Conservation (phyloP, 2,113 vertebrate species). For the Bombycilla garrulus region DNA sequence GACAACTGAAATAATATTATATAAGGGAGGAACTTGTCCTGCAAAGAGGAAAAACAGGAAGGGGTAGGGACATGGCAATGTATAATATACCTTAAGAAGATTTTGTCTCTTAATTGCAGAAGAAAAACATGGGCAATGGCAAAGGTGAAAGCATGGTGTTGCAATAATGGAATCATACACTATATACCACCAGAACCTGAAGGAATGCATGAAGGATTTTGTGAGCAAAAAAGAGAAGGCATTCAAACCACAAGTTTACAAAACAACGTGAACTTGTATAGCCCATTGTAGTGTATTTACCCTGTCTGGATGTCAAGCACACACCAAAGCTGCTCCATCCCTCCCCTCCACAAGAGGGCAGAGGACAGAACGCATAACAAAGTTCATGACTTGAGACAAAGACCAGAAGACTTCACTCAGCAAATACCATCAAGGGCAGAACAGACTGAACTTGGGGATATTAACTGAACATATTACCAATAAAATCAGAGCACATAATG, state of each 20-base stretch:
- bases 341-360: not conserved
- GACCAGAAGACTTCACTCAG: not conserved
- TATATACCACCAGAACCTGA: not conserved
- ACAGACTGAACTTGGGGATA: not conserved
- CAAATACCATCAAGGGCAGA: not conserved
- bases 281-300: fast-evolving
- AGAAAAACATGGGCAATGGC: not conserved
- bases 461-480: not conserved
- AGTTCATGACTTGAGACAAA: not conserved
- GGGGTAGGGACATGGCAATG: not conserved
- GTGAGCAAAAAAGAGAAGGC: not conserved
- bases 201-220: not conserved
- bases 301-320: not conserved
- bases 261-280: not conserved
- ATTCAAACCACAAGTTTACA: not conserved
- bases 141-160: not conserved
- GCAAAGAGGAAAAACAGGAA: not conserved
- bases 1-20: not conserved
- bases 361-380: not conserved
- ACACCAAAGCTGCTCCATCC: not conserved
- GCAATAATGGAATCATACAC: not conserved
- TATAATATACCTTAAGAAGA: not conserved
- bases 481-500: not conserved
- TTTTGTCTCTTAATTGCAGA: not conserved
- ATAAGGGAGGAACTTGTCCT: not conserved